Evolutionary conservation across 2,113 vertebrate genomes (phyloP).

Genomic region (Gambusia holbrooki): DNA sequence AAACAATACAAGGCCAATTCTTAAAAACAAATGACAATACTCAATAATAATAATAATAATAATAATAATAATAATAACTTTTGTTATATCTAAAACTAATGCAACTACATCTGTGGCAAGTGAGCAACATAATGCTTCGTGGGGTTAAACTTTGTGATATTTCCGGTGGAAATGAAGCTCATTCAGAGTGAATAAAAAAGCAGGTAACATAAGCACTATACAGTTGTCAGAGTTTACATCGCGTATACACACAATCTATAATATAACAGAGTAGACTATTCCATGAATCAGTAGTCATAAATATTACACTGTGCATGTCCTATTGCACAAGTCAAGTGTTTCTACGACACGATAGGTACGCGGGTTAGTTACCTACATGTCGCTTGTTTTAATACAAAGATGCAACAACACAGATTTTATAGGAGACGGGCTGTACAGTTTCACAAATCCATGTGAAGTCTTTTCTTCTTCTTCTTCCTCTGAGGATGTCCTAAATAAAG

Average conservation of each 20-base stretch:
- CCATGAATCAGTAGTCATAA: constrained; percentile 78
- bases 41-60: too few species aligned
- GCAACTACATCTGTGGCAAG: constrained; percentile 54
- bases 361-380: constrained; percentile 63
- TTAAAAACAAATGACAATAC: constrained; percentile 14
- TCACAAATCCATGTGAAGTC: constrained; percentile 68
- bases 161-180: constrained; percentile 52
- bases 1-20: constrained; percentile 51
- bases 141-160: constrained; percentile 30
- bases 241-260: constrained; percentile 76
- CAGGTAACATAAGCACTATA: constrained; percentile 75
- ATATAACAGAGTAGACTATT: constrained; percentile 73
- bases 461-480: constrained; percentile 55
- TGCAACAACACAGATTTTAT: constrained; percentile 74
- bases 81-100: constrained; percentile 55
- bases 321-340: constrained; percentile 74
- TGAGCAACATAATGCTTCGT: constrained; percentile 38
- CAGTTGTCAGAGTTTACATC: constrained; percentile 70
- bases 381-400: constrained; percentile 76
- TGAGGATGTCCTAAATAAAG: constrained; percentile 67
- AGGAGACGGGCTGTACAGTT: constrained; percentile 77
- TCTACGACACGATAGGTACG: constrained; percentile 61
- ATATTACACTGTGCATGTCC: constrained; percentile 74
- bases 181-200: constrained; percentile 67
- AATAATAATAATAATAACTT: constrained; percentile 12